Evolutionary conservation across 1,140 invertebrate genomes (phyloP).

Genomic region (Contarinia nasturtii): DNA sequence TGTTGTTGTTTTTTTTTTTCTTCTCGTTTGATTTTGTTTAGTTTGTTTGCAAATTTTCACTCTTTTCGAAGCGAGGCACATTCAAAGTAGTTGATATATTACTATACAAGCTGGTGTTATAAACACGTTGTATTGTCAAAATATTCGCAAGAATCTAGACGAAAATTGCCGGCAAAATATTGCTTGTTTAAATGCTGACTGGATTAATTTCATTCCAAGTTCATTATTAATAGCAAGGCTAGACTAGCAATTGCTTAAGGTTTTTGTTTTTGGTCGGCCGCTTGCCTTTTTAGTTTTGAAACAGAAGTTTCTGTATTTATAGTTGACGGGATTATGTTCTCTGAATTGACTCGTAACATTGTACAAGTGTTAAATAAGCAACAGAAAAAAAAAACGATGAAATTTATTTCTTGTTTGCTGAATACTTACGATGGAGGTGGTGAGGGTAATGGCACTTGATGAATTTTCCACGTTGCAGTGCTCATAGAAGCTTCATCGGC

Average conservation of each 20-base stretch:
- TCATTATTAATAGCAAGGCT: not conserved
- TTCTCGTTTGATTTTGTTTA: not conserved
- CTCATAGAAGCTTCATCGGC: constrained; percentile 77
- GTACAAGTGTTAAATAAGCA: too few relatives aligned
- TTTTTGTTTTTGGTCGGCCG: not conserved
- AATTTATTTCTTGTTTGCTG: not conserved
- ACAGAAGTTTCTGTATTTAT: not conserved
- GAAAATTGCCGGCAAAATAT: too few relatives aligned
- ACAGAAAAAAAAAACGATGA: not conserved
- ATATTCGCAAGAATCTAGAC: too few relatives aligned
- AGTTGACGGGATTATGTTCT: too few relatives aligned
- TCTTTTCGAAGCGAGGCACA: not conserved
- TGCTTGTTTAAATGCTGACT: too few relatives aligned
- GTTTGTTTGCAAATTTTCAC: not conserved
- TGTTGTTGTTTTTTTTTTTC: too few relatives aligned
- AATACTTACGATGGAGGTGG: constrained; percentile 57
- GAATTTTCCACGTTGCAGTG: constrained; percentile 77
- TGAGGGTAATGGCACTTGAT: constrained; percentile 63
- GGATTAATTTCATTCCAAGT: too few relatives aligned
- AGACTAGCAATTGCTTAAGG: not conserved
- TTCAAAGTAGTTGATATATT: not conserved
- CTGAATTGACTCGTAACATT: too few relatives aligned
- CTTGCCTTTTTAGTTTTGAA: too few relatives aligned
- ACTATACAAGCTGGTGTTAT: too few relatives aligned
- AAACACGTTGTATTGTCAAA: too few relatives aligned